Base-by-base conservation (phyloP, 1,140 invertebrate genomes). In the Pinna nobilis region DNA sequence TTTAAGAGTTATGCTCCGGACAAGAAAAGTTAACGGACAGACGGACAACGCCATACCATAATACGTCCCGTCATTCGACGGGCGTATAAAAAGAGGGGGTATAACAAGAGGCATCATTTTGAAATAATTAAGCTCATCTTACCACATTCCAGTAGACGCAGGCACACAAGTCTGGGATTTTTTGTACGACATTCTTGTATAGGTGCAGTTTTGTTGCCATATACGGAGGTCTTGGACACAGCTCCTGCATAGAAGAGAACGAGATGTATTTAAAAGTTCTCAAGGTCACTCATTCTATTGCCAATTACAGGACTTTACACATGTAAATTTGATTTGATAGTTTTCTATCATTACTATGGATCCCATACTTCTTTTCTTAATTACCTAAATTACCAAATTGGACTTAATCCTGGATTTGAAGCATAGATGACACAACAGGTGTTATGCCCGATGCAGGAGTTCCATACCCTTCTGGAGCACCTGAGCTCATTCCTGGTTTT, bases 141-240 rank as follows among this genome's bases (percentile, higher is more conserved):
- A 76, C 77, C 73, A 67, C 57, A 50, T 39, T 49, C 77, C 73
- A 79, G 37, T 79, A 79, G 25, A 79, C 60, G 35, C 67, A 68
- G 6, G 64, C 61, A 70, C 73, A 76, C 44, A 79, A 30, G 33
- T 73, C 74, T 20, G 63, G 51, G 13, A 79, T 65, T 33, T 73
- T 79, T 28, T 70, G 65, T 23, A 51, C 49, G 20, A 57, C 18
- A 30, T 67, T 65, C 30, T 59, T 76, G 44, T 74, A 79, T 11
- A 67, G 25, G 20, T 76, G 65, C 32, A 28, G 25, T 20, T 60
- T 59, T 13, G 59, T 41, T 11, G 67, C 41, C n/a, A n/a, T n/a
- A n/a, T n/a, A n/a, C 13, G 63, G 64, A 6, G 72, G 72, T 18
- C 32, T 37, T 18, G 57, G 66, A 33, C 33, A 74, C 47, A 74